Evolutionary conservation across 2,888 invertebrate genomes (phyloP).

Genomic region (Philereme transversata): DNA sequence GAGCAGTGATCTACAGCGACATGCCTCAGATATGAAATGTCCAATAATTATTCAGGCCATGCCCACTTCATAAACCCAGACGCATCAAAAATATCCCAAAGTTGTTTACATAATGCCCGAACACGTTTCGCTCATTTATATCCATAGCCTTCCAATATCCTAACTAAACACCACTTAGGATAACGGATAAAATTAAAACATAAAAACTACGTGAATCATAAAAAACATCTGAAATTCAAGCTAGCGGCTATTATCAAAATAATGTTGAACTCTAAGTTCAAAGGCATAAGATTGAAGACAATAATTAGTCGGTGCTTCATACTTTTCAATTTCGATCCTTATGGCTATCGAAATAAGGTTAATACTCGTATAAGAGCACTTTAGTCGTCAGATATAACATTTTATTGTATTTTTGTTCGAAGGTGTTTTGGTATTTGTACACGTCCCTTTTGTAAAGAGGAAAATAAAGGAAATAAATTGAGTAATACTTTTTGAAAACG

Average conservation of each 20-base stretch:
- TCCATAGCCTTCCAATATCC: slow-evolving; percentile 8
- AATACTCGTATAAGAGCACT: not conserved
- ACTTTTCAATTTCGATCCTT: slow-evolving; percentile 1
- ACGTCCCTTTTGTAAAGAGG: slow-evolving; percentile 1
- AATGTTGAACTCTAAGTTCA: slow-evolving; percentile 3
- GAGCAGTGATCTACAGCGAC: no score
- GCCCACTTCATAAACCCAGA: slow-evolving; percentile 11
- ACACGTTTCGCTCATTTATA: slow-evolving; percentile 21
- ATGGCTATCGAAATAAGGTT: not conserved
- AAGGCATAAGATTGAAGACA: not conserved
- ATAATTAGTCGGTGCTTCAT: not conserved
- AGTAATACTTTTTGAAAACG: not conserved
- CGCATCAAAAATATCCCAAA: slow-evolving; percentile 18
- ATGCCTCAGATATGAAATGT: no score
- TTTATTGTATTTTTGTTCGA: slow-evolving; percentile 3
- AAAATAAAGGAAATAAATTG: slow-evolving; percentile 2
- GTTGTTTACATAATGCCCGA: slow-evolving; percentile 20
- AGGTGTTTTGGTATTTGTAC: slow-evolving; percentile 13
- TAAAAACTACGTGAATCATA: slow-evolving; percentile 14
- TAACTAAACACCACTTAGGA: slow-evolving; percentile 22
- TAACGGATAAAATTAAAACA: slow-evolving; percentile 16
- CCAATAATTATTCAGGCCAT: slow-evolving; percentile 12
- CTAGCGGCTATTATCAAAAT: not conserved
- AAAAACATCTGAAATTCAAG: slow-evolving; percentile 1
- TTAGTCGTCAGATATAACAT: not conserved